Conservation (phyloP, 2,113 vertebrate genomes). For the Struthidea cinerea region DNA sequence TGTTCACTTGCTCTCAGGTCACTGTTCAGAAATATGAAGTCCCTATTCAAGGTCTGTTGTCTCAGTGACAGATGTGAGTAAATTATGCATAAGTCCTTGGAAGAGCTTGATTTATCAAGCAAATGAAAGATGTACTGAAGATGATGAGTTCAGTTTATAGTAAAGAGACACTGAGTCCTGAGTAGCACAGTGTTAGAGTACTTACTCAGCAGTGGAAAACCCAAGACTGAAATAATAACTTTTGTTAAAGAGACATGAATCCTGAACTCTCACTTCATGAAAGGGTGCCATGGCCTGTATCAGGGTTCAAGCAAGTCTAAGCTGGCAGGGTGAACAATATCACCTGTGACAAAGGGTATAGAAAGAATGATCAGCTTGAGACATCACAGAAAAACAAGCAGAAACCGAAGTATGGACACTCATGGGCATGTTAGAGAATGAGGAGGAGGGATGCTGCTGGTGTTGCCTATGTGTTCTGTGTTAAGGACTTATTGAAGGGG, state of each 20-base stretch:
- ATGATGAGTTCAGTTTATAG: neutral
- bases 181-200: neutral
- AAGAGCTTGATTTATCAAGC: neutral
- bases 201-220: neutral
- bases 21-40: neutral
- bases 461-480: fast-evolving
- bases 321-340: neutral
- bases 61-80: neutral
- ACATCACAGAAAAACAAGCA: neutral
- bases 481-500: neutral
- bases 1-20: neutral
- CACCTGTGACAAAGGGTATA: neutral
- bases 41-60: neutral
- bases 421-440: neutral
- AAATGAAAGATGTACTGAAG: neutral
- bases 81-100: neutral
- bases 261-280: neutral
- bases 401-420: neutral
- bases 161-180: neutral
- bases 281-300: neutral
- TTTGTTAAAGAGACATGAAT: neutral
- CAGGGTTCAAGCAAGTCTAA: neutral
- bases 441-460: neutral
- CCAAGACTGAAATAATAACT: neutral
- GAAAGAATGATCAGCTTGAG: neutral